A percentile compares a stretch with the other conserved stretches of the same genome.
Evolutionary conservation across 2,797 vertebrate species (phyloP).

Genomic region (Apodemus agrarius): DNA sequence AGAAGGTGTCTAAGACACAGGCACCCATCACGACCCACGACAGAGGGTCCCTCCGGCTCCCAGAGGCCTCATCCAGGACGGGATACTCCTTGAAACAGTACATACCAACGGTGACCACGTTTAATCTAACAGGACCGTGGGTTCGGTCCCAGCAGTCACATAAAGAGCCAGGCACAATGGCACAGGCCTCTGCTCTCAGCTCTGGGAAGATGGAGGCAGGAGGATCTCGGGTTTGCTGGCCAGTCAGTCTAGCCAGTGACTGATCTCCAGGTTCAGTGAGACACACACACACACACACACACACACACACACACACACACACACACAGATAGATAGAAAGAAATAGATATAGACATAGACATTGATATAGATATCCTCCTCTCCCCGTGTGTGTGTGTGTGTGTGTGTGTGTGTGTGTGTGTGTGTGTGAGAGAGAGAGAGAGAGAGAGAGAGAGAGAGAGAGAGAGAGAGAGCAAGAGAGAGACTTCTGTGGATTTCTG

Average conservation of each 20-base stretch:
- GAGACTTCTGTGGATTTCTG: neutral
- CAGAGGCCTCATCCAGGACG: neutral
- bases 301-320: too few species aligned
- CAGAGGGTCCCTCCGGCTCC: neutral
- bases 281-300: too few species aligned
- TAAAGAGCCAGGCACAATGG: neutral
- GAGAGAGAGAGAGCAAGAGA: too few species aligned
- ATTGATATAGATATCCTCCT: too few species aligned
- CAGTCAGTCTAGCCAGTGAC: neutral
- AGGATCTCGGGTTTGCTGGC: neutral
- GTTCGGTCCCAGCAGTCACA: neutral
- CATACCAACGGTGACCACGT: neutral
- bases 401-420: too few species aligned
- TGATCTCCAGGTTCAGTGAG: neutral
- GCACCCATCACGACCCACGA: neutral
- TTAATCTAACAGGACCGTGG: neutral
- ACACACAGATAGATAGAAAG: too few species aligned
- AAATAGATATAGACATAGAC: too few species aligned
- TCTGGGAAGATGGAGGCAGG: neutral
- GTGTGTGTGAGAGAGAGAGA: too few species aligned
- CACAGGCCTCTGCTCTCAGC: neutral
- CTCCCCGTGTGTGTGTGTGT: too few species aligned
- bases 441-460: too few species aligned
- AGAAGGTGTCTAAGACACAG: too few species aligned
- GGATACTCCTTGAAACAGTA: neutral